Evolutionary conservation across 2,113 vertebrate species (phyloP).

Genomic region (Aythya baeri): DNA sequence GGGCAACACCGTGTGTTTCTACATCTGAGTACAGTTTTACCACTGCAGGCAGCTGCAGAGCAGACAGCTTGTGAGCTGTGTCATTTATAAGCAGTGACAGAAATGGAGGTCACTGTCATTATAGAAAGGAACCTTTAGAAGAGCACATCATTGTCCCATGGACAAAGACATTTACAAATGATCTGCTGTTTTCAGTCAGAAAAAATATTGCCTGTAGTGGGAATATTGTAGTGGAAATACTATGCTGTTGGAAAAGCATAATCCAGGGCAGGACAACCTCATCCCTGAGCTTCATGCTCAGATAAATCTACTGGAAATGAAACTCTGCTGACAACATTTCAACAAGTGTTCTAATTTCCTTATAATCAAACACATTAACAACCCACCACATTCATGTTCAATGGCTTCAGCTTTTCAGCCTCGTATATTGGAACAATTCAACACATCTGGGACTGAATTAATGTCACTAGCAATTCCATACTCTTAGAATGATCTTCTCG

Average conservation of each 20-base stretch:
- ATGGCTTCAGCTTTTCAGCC: background rate
- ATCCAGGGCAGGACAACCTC: background rate
- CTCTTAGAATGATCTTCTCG: slow-evolving; percentile 6
- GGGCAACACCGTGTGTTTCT: background rate
- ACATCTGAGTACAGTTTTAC: background rate
- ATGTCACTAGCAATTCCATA: slow-evolving; percentile 22
- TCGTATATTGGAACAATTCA: slow-evolving; percentile 12
- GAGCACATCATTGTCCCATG: background rate
- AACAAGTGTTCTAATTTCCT: slow-evolving; percentile 36
- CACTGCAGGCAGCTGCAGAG: background rate
- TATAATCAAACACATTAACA: slow-evolving; percentile 33
- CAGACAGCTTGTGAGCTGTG: background rate
- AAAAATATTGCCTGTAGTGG: background rate
- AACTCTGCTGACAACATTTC: slow-evolving; percentile 35
- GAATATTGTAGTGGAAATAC: background rate
- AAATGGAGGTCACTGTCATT: background rate
- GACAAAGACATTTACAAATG: slow-evolving; percentile 16
- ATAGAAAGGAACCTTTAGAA: background rate
- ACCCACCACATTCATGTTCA: background rate
- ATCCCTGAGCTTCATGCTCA: background rate
- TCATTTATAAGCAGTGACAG: background rate
- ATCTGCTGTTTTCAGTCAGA: background rate
- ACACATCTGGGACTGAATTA: slow-evolving; percentile 49
- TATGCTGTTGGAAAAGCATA: background rate
- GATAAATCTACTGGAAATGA: slow-evolving; percentile 38